phyloP scores from a whole-genome alignment of 2,797 vertebrate genomes.

The Muscicapa striata region DNA sequence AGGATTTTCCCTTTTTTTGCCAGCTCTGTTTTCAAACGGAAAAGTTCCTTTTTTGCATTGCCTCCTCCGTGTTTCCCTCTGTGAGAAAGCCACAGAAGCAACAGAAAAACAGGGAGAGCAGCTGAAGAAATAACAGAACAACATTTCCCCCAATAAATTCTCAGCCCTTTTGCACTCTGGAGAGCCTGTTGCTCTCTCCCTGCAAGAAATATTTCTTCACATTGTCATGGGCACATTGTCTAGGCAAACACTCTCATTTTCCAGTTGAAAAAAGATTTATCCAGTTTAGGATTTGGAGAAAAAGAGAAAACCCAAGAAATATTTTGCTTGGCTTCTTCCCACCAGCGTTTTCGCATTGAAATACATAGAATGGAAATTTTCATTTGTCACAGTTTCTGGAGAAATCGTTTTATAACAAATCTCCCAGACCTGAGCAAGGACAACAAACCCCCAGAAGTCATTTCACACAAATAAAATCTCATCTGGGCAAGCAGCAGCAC shows the following conservation, averaged over 20 bases:
- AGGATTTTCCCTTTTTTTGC: not conserved
- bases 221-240: not conserved
- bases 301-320: not conserved
- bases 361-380: not conserved
- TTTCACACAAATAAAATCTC: not conserved
- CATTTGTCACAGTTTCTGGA: not conserved
- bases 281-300: not conserved
- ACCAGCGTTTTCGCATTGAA: not conserved
- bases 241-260: not conserved
- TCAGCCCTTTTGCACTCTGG: not conserved
- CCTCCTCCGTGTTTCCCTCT: not conserved
- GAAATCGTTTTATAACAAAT: not conserved
- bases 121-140: not conserved
- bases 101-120: not conserved
- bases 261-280: not conserved
- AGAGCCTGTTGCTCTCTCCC: not conserved
- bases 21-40: not conserved
- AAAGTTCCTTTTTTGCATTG: not conserved
- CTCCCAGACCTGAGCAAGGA: not conserved
- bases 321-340: not conserved
- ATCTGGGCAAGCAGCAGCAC: not conserved
- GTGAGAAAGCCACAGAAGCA: not conserved
- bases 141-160: not conserved
- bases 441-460: not conserved
- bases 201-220: not conserved